phyloP scores from a whole-genome alignment of 30 jellyfish, hydroid and myxozoan genomes.

The Sanderia malayensis region DNA sequence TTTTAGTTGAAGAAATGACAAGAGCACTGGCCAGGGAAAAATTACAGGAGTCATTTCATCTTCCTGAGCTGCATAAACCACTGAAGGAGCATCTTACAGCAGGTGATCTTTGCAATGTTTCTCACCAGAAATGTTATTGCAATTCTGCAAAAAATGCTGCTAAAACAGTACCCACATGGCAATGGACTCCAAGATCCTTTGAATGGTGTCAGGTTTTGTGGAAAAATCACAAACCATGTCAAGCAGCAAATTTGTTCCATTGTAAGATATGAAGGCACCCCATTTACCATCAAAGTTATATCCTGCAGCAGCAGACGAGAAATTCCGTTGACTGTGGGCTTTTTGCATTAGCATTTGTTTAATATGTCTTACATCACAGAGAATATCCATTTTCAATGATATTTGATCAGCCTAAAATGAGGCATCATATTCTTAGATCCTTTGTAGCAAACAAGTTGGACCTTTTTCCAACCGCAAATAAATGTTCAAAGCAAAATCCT shows the following conservation, averaged over 20 bases:
- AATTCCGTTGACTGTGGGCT: neutral
- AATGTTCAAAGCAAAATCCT: too few species aligned
- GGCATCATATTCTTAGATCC: too few species aligned
- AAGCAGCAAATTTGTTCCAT: neutral
- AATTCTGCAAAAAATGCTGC: neutral
- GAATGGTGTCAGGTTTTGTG: neutral
- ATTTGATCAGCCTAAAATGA: too few species aligned
- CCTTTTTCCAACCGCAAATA: too few species aligned
- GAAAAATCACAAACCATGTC: neutral
- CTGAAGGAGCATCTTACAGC: neutral
- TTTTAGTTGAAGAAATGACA: too few species aligned
- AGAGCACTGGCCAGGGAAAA: too few species aligned
- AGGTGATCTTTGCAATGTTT: neutral
- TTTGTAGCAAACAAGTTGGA: too few species aligned
- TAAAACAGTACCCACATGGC: neutral
- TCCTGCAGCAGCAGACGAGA: neutral
- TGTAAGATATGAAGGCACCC: neutral
- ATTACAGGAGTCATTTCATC: too few species aligned
- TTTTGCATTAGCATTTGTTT: neutral
- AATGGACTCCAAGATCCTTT: neutral
- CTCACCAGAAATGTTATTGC: neutral
- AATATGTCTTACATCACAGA: neutral
- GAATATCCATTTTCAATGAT: too few species aligned
- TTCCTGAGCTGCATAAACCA: neutral
- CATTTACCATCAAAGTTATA: neutral